Evolutionary conservation across 1,140 invertebrate genomes (phyloP).

Genomic region (Bombus turneri): DNA sequence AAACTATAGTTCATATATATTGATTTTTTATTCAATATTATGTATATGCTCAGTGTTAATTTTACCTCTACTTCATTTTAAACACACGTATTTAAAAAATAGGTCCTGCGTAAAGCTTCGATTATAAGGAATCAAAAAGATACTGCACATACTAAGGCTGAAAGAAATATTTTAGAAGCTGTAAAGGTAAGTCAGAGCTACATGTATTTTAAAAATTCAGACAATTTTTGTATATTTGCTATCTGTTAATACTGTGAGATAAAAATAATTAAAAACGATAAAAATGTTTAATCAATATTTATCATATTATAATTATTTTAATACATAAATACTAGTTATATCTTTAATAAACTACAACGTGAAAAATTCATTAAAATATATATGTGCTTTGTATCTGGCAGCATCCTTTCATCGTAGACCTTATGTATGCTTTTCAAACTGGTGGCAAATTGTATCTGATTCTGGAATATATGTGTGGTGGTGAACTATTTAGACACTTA

Average conservation of each 20-base stretch:
- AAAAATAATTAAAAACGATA: not conserved
- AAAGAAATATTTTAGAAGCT: constrained; percentile 99
- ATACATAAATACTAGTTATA: not conserved
- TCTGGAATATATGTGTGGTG: constrained; percentile 98
- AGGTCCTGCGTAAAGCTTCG: constrained; percentile 96
- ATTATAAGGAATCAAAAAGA: constrained; percentile 99
- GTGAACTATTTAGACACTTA: constrained; percentile 98
- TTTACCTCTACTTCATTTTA: not conserved
- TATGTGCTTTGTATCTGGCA: constrained; percentile 77
- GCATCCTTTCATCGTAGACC: constrained; percentile 99
- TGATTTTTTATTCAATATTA: not conserved
- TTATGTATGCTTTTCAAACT: constrained; percentile 99
- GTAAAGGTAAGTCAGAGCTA: constrained; percentile 89
- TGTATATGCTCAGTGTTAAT: not conserved
- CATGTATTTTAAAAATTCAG: not conserved
- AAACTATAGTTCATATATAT: not conserved
- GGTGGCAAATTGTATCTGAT: constrained; percentile 98
- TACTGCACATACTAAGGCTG: constrained; percentile 99
- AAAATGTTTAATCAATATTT: constrained; percentile 10
- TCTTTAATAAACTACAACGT: not conserved
- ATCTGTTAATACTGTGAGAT: not conserved
- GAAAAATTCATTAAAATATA: constrained; percentile 33
- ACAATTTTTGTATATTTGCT: constrained; percentile 7
- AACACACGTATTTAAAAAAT: constrained; percentile 24
- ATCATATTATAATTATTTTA: constrained; percentile 10